These are phyloP conservation scores for Periparus ater DNA, from an alignment of 2,797 vertebrate genomes.

Conservation along the genomic window DNA sequence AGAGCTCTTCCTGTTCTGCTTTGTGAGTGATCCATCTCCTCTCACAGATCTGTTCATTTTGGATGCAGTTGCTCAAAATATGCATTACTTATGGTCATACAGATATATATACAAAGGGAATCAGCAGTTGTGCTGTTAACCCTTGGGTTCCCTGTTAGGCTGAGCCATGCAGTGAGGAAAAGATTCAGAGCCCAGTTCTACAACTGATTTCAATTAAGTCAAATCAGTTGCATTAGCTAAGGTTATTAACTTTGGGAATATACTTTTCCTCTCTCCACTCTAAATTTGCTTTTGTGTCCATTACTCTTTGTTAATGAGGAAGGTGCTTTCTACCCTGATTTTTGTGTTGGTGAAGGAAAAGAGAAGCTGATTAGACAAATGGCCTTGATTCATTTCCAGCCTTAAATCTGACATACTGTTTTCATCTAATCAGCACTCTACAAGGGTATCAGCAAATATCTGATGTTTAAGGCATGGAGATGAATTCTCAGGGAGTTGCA, in stretches of 20 bases:
- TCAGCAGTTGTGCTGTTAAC: slow-evolving; percentile 40
- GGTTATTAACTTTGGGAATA: background rate
- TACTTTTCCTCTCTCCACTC: background rate
- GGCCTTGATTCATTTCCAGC: background rate
- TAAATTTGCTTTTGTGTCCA: background rate
- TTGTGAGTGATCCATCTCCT: slow-evolving; percentile 46
- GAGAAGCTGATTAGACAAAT: background rate
- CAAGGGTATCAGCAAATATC: background rate
- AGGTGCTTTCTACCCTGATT: background rate
- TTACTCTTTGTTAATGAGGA: background rate
- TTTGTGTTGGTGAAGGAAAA: background rate
- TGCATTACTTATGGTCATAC: slow-evolving; percentile 35
- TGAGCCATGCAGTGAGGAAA: background rate
- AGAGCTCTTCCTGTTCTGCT: slow-evolving; percentile 60
- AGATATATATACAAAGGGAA: slow-evolving; percentile 36
- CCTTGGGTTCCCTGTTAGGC: background rate
- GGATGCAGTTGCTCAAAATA: slow-evolving; percentile 51
- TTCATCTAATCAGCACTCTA: background rate
- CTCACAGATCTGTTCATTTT: slow-evolving; percentile 54
- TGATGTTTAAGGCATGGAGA: background rate
- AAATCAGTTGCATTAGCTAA: background rate
- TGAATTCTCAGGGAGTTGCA: background rate
- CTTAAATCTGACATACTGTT: background rate
- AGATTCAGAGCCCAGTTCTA: background rate
- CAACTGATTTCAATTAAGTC: background rate